Conservation (phyloP, 2,113 vertebrate species). For the Mionectes macconnelli region DNA sequence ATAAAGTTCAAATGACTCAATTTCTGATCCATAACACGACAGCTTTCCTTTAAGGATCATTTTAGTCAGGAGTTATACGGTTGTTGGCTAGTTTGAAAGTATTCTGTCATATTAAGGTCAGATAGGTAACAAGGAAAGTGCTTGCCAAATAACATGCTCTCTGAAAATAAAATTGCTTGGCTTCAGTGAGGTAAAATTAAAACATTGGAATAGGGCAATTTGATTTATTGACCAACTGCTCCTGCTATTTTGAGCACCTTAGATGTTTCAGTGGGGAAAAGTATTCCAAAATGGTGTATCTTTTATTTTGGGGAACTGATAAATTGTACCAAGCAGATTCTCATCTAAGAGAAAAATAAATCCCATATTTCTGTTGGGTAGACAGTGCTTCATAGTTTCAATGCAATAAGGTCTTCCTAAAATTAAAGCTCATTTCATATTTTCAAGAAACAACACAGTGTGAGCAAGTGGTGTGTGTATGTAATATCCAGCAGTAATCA, state of each 20-base stretch:
- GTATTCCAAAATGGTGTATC: not conserved
- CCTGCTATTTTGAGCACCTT: not conserved
- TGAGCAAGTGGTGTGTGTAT: fast-evolving
- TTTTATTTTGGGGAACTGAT: not conserved
- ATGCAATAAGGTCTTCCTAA: not conserved
- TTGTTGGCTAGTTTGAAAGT: not conserved
- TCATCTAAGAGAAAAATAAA: not conserved
- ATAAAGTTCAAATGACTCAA: not conserved
- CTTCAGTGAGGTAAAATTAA: conserved; percentile 15
- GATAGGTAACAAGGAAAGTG: not conserved
- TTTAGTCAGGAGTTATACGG: not conserved
- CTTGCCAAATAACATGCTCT: not conserved
- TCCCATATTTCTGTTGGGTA: not conserved
- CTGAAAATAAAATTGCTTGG: not conserved
- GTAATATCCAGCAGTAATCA: not conserved
- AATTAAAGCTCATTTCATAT: not conserved
- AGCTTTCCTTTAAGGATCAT: conserved; percentile 20
- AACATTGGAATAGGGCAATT: not conserved
- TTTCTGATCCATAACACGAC: not conserved
- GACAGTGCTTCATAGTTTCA: not conserved
- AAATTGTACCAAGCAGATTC: not conserved
- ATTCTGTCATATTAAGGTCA: not conserved
- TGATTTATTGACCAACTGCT: not conserved
- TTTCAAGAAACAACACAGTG: not conserved
- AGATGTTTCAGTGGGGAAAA: not conserved